A percentile compares a stretch with the other conserved stretches of the same genome.
phyloP scores from a whole-genome alignment of 1,140 invertebrate genomes.

The Chrysopa pallens region DNA sequence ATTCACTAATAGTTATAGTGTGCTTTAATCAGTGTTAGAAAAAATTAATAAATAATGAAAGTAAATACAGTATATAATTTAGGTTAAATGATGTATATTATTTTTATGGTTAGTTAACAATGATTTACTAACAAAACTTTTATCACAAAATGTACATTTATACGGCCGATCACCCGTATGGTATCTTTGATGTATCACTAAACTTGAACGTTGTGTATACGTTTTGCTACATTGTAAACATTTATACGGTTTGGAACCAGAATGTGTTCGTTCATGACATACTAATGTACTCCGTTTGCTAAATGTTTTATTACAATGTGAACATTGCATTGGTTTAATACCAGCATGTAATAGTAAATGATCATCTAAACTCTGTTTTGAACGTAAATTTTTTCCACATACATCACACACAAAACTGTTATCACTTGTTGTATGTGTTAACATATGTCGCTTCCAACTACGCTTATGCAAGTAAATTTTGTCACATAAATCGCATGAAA shows the following conservation, averaged over 20 bases:
- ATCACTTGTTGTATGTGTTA: conserved; percentile 16
- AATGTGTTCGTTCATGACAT: conserved; percentile 21
- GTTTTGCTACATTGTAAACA: conserved; percentile 38
- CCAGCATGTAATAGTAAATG: conserved; percentile 7
- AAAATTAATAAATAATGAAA: no score
- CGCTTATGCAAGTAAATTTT: conserved; percentile 12
- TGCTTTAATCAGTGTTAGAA: no score
- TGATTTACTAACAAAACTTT: not conserved
- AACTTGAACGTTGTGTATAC: conserved; percentile 26
- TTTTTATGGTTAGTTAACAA: not conserved
- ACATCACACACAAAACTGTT: conserved; percentile 13
- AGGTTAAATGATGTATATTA: not conserved
- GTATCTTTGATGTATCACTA: conserved; percentile 29
- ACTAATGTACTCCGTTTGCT: conserved; percentile 6
- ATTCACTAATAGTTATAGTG: no score
- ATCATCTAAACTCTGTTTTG: conserved; percentile 4
- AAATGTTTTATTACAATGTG: conserved; percentile 5
- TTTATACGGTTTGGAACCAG: conserved; percentile 35
- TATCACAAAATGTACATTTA: conserved; percentile 57
- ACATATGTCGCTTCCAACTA: conserved; percentile 13
- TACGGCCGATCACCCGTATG: conserved; percentile 57
- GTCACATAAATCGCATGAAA: conserved; percentile 7
- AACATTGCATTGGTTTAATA: conserved; percentile 4
- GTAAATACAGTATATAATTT: no score
- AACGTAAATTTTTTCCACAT: conserved; percentile 13